A percentile compares a stretch with the other conserved stretches of the same genome.
Conservation (phyloP, 1,140 invertebrate genomes). For the Drosophila erecta region DNA sequence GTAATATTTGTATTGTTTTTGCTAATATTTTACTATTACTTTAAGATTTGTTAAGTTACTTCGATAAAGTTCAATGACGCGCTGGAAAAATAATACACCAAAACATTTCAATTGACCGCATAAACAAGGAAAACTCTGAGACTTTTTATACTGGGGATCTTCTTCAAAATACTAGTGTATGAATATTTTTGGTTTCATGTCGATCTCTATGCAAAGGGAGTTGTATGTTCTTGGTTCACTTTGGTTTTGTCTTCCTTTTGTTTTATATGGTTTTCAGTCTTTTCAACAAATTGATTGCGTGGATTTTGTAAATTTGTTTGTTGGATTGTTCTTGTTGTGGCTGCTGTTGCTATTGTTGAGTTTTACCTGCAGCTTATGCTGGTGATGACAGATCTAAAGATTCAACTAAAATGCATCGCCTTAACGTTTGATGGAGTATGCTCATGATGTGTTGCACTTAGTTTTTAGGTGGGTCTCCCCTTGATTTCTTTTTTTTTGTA, state of each 20-base stretch:
- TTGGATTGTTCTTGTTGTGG: conserved; percentile 75
- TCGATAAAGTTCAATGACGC: conserved; percentile 46
- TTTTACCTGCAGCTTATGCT: conserved; percentile 8
- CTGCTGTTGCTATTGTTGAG: conserved; percentile 32
- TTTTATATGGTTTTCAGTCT: conserved; percentile 65
- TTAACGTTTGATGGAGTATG: conserved; percentile 73
- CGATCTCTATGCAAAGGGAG: conserved; percentile 53
- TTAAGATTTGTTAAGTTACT: conserved; percentile 40
- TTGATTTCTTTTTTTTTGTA: conserved; percentile 53
- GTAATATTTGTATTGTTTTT: conserved; percentile 73
- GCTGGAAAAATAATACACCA: conserved; percentile 48
- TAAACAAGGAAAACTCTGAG: conserved; percentile 31
- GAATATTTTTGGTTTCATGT: conserved; percentile 16
- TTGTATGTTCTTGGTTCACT: conserved; percentile 15
- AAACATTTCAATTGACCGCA: conserved; percentile 26
- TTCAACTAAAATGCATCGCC: conserved; percentile 53
- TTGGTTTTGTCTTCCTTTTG: conserved; percentile 15
- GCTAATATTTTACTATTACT: conserved; percentile 74
- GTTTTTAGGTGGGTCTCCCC: conserved; percentile 61
- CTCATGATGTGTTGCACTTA: conserved; percentile 79
- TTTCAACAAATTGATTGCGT: conserved; percentile 80
- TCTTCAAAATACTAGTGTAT: conserved; percentile 9
- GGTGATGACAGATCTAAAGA: conserved; percentile 44
- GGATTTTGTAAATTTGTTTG: conserved; percentile 78
- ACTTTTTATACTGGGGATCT: conserved; percentile 40